Evolutionary conservation across 2,113 vertebrate genomes (phyloP).

Genomic region (Oenanthe melanoleuca): DNA sequence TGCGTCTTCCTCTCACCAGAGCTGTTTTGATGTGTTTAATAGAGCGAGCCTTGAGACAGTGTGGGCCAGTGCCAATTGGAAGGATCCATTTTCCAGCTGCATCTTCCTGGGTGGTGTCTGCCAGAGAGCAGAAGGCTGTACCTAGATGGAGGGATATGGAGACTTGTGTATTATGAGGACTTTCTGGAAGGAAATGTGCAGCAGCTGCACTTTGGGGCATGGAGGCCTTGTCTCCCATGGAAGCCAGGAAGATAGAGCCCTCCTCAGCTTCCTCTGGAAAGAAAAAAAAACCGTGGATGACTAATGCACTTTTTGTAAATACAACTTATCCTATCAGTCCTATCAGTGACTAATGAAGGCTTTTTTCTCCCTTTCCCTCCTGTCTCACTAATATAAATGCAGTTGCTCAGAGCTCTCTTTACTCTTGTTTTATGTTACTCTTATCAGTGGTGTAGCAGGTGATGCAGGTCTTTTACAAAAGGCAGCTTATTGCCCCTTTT

Average conservation of each 20-base stretch:
- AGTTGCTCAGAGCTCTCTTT: not conserved
- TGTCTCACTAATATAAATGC: not conserved
- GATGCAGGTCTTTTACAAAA: not conserved
- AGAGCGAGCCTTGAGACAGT: not conserved
- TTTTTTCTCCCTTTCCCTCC: not conserved
- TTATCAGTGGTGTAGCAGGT: not conserved
- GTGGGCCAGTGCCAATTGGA: not conserved
- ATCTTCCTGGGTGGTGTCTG: rapidly evolving
- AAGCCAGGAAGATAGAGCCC: not conserved
- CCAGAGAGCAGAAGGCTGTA: not conserved
- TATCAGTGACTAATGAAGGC: constrained; percentile 38
- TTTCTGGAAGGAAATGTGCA: not conserved
- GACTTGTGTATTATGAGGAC: rapidly evolving
- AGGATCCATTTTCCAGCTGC: not conserved
- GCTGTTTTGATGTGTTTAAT: not conserved
- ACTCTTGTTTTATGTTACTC: not conserved
- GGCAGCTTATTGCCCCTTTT: not conserved
- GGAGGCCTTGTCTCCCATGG: not conserved
- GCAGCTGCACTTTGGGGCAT: rapidly evolving
- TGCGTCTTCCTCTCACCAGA: not conserved
- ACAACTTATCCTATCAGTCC: constrained; percentile 29
- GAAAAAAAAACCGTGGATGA: constrained; percentile 22
- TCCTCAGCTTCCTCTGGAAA: constrained; percentile 12
- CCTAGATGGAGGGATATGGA: not conserved
- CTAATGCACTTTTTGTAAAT: constrained; percentile 50